Conservation (phyloP, 2,113 vertebrate genomes). For the Myrmecophaga tridactyla region DNA sequence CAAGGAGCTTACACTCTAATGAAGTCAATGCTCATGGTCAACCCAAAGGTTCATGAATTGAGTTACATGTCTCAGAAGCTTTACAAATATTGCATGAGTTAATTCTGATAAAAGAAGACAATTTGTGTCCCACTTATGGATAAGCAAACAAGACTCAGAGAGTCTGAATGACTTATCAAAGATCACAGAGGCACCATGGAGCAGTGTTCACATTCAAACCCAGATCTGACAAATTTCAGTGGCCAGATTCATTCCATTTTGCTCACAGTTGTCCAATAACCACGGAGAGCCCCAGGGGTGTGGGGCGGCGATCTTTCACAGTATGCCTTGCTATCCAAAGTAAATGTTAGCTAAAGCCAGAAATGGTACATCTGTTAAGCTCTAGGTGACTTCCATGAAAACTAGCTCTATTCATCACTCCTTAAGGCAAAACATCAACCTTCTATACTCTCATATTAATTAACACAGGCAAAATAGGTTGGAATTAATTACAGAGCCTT, state of each 20-base stretch:
- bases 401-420: constrained; percentile 50
- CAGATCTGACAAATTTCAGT: not conserved
- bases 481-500: constrained; percentile 71
- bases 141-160: not conserved
- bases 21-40: not conserved
- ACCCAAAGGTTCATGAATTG: not conserved
- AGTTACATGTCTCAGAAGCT: not conserved
- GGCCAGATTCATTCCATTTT: not conserved
- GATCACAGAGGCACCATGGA: not conserved
- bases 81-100: not conserved
- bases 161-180: not conserved
- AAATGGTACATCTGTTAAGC: constrained; percentile 40
- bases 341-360: not conserved
- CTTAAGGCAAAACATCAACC: constrained; percentile 34
- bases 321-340: not conserved
- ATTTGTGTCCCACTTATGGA: not conserved
- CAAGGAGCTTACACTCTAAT: not conserved
- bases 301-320: too few species aligned
- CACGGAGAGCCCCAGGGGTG: not conserved
- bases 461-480: constrained; percentile 72
- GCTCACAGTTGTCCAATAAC: not conserved
- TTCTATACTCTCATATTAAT: constrained; percentile 70
- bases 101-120: not conserved
- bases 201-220: not conserved
- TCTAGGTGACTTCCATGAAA: constrained; percentile 30